A percentile compares a stretch with the other conserved stretches of the same genome.
These are phyloP conservation scores for Pedetes capensis DNA, from an alignment of 2,113 vertebrate species.

Conservation along the genomic window DNA sequence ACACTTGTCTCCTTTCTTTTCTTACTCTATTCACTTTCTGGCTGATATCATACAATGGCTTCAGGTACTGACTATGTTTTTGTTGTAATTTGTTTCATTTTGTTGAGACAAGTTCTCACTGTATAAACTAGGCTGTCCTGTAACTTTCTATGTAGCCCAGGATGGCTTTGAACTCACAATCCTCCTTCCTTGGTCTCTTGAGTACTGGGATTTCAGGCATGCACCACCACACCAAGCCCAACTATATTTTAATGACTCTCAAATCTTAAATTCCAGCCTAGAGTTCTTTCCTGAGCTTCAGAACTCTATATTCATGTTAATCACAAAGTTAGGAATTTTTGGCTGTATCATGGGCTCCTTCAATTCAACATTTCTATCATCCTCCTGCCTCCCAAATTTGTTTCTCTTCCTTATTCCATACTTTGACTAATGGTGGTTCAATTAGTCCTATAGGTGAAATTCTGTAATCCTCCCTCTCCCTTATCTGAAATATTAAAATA, in stretches of 20 bases:
- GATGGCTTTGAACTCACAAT: neutral
- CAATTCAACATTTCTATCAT: neutral
- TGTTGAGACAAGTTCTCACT: neutral
- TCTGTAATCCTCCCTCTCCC: neutral
- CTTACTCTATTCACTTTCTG: no score
- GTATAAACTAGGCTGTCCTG: no score
- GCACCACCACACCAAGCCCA: neutral
- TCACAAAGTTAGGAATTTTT: neutral
- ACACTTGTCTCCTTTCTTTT: neutral
- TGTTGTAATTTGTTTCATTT: no score
- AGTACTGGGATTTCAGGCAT: neutral
- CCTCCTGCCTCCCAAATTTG: neutral
- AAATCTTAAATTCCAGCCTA: neutral
- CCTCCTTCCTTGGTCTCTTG: neutral
- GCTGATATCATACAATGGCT: neutral
- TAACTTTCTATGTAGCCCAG: neutral
- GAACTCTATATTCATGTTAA: neutral
- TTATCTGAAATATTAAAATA: neutral
- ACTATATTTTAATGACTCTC: neutral
- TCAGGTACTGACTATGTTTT: neutral
- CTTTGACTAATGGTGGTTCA: neutral
- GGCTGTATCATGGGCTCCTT: neutral
- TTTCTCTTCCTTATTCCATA: neutral
- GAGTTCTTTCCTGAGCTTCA: neutral
- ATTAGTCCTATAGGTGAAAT: neutral